phyloP scores from a whole-genome alignment of 1,140 invertebrate genomes.

The Babylonia areolata region DNA sequence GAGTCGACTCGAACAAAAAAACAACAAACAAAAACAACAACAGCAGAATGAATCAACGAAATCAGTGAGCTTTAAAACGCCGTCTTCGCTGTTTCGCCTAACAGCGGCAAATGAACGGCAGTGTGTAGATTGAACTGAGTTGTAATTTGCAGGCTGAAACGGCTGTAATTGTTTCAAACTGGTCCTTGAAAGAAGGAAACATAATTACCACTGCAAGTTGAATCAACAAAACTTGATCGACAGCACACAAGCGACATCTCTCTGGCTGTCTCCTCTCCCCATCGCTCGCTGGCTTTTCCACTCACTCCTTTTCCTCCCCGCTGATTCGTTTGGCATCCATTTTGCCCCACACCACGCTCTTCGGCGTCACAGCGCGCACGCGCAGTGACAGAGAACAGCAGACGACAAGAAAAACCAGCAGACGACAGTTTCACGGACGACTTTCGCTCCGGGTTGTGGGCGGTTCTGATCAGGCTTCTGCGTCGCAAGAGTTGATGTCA shows the following conservation, averaged over 20 bases:
- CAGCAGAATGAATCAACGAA: too few species aligned
- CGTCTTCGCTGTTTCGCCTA: too few species aligned
- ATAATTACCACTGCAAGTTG: neutral
- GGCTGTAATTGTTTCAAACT: too few species aligned
- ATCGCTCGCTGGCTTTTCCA: neutral
- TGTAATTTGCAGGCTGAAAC: too few species aligned
- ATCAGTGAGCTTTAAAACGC: too few species aligned
- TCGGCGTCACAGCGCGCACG: conserved; percentile 20
- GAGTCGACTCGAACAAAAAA: too few species aligned
- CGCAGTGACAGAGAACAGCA: conserved; percentile 34
- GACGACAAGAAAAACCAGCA: conserved; percentile 37
- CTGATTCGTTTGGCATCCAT: neutral
- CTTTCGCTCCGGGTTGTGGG: conserved; percentile 5
- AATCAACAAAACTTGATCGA: neutral
- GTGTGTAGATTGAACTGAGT: too few species aligned
- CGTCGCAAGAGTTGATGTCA: neutral
- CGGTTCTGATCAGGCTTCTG: conserved; percentile 5
- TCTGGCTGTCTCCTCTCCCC: neutral
- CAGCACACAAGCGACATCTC: neutral
- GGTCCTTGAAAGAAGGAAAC: neutral
- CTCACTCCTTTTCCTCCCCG: neutral
- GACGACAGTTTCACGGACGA: conserved; percentile 38
- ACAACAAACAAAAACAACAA: too few species aligned
- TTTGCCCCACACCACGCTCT: conserved; percentile 15
- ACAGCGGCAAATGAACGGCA: too few species aligned